Evolutionary conservation across 2,797 vertebrate genomes (phyloP), one percentile per base, ranked within the genome.

Genomic region (Esox masquinongy): DNA sequence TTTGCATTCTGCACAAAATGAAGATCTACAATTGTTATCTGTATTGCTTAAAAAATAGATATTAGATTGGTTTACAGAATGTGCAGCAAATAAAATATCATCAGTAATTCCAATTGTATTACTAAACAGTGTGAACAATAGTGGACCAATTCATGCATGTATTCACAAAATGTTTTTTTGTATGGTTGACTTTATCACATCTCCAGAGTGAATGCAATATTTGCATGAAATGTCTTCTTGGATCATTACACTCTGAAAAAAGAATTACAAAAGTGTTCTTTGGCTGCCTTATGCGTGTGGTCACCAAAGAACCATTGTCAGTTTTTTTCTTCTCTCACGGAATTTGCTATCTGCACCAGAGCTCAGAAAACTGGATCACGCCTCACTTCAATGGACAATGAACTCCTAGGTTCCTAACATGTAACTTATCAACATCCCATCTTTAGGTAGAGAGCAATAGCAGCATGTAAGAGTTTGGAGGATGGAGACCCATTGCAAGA

Each of bases 401-500:
- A 82, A 29, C 24, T 64, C 61, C 2, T 64, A 31, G 7, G 5
- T 67, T 31, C 16, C 29, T 67, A 15, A 29, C 29, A 34, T 11
- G 34, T 36, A 51, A 26, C 24, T 26, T 47, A 70, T 50, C 22
- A 26, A 24, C 9, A 73, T 70, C 78, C 73, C 70, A 78, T 14
- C 22, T 92, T 75, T 76, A 68, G 51, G 14, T 49, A 56, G 8
- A 39, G 70, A 50, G 36, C 29, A 49, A 9, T 39, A 72, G 51
- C 5, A 14, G 77, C 56, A 73, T 79, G 75, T 84, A 84, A 75
- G 75, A 82, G 87, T 83, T 86, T 87, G 87, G 84, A 85, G 84
- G 87, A 82, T 82, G 82, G 86, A 85, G 85, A 87, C 86, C 88
- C 86, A 89, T 84, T 83, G 88, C 88, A 31, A 69, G 67, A 72